Percentiles rank a stretch among this genome's conserved stretches.
These are phyloP conservation scores for Rhagophthalmus giganteus DNA, from an alignment of 2,888 invertebrate genomes.

Conservation along the genomic window DNA sequence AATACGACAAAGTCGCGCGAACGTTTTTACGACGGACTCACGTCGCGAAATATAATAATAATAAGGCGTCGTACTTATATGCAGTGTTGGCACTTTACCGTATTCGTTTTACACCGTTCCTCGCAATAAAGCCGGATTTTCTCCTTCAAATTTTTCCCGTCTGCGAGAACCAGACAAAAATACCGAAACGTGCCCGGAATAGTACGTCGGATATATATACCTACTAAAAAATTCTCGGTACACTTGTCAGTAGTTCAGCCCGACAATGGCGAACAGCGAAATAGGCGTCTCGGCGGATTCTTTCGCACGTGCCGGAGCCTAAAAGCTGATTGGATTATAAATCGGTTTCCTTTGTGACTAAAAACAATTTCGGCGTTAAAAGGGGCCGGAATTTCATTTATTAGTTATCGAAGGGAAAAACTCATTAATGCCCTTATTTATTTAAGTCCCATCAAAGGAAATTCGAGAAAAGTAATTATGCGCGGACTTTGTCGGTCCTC, in stretches of 20 bases:
- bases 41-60: slow-evolving; percentile 9
- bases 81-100: slow-evolving; percentile 22
- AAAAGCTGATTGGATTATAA: not conserved
- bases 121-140: slow-evolving; percentile 25
- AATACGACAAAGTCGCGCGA: not conserved
- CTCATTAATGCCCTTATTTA: no score
- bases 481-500: no score
- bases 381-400: no score
- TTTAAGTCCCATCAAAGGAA: no score
- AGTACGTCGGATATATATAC: slow-evolving; percentile 10
- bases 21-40: slow-evolving; percentile 2
- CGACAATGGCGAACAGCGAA: slow-evolving; percentile 1
- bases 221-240: slow-evolving; percentile 22
- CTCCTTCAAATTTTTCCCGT: slow-evolving; percentile 8
- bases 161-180: slow-evolving; percentile 11
- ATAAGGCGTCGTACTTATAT: slow-evolving; percentile 16
- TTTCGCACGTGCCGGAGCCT: slow-evolving; percentile 4
- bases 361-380: not conserved
- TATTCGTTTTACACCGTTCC: slow-evolving; percentile 21
- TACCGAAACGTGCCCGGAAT: slow-evolving; percentile 9
- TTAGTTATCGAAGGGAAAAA: no score
- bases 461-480: no score
- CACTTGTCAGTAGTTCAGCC: slow-evolving; percentile 12
- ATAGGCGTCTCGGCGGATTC: slow-evolving; percentile 1
- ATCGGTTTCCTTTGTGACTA: not conserved